Percentiles rank a stretch among this genome's conserved stretches.
Conservation (phyloP, 2,797 vertebrate species). For the Sebastes aleutianus region DNA sequence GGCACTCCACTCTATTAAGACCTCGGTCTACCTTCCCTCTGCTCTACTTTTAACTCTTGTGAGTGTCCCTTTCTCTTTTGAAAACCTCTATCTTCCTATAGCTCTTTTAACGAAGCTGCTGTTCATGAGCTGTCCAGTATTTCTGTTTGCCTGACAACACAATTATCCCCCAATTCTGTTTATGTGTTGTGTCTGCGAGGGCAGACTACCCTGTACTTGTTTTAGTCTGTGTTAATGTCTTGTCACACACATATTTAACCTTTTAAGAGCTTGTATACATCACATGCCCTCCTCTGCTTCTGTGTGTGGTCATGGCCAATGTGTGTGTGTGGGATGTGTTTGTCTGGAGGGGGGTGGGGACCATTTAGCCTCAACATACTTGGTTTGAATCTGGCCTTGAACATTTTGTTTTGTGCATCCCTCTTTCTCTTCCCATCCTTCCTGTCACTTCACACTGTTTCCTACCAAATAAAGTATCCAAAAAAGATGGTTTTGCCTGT, state of each 20-base stretch:
- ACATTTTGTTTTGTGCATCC: neutral
- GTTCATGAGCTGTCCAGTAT: constrained; percentile 10
- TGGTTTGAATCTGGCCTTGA: constrained; percentile 20
- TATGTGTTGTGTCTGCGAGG: constrained; percentile 58
- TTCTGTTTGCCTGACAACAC: constrained; percentile 43
- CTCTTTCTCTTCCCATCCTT: neutral
- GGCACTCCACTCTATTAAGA: constrained; percentile 61
- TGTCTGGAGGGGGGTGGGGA: constrained; percentile 10
- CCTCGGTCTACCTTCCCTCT: constrained; percentile 13
- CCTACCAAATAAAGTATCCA: constrained; percentile 19
- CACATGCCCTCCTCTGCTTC: constrained; percentile 27
- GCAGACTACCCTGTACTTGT: constrained; percentile 47
- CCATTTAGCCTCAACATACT: constrained; percentile 17
- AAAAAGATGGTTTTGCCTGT: constrained; percentile 31
- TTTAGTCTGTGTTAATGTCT: constrained; percentile 64
- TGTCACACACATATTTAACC: constrained; percentile 56
- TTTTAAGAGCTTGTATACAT: constrained; percentile 74
- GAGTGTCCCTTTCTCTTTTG: neutral
- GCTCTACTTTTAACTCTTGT: constrained; percentile 9
- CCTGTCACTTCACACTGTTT: constrained; percentile 5
- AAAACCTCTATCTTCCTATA: constrained; percentile 2
- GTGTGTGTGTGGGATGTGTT: constrained; percentile 38
- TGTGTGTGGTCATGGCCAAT: constrained; percentile 45
- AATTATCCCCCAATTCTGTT: constrained; percentile 47
- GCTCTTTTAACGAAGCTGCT: constrained; percentile 2